Evolutionary conservation across 2,113 vertebrate genomes (phyloP), one percentile per base, ranked within the genome.

Genomic region (Alligator mississippiensis): DNA sequence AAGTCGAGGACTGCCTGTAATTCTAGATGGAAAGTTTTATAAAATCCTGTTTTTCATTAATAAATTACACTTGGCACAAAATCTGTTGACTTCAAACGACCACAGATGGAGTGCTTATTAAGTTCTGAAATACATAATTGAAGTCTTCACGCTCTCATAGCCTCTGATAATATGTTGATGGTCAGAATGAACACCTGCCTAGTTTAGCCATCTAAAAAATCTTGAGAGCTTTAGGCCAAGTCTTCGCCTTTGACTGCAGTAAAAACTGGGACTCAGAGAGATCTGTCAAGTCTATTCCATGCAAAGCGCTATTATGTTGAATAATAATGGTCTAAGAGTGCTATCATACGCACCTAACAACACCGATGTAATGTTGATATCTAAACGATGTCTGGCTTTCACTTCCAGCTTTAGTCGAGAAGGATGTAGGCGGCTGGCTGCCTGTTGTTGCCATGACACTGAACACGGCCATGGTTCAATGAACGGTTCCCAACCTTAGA

Each of bases 401-500:
- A 99, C 91, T 25, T 97, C 98, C 95, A 99, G 96, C 96, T 98
- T 99, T 58, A 99, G 96, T 5, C 99, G 98, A 16, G 99, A 96
- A 24, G 99, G 99, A 92, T 99, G 99, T n/a, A 99, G 98, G 54
- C 99, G 99, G 63, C 99, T 99, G 0, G 98, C 98, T 0, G 98
- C 98, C 93, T 99, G 99, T 10, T 98, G 98, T 68, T 99, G 99
- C 99, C 99, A 99, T 2, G 97, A 98, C 66, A 99, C 97, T 12
- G 98, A 98, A 74, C 99, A 99, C 0, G 98, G 98, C 99, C 99
- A 99, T 0, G 99, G 99, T 95, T 99, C 99, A 5, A 99, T 98
- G 83, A 99, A 99, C 0, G 99, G 99, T 96, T 99, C 99, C 99
- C 99, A 99, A 90, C 99, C 99, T 99, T 90, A 57, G 84, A 76